Conservation (phyloP, 37 sponge, comb jelly and placozoan genomes). For the Aphrocallistes beatrix region DNA sequence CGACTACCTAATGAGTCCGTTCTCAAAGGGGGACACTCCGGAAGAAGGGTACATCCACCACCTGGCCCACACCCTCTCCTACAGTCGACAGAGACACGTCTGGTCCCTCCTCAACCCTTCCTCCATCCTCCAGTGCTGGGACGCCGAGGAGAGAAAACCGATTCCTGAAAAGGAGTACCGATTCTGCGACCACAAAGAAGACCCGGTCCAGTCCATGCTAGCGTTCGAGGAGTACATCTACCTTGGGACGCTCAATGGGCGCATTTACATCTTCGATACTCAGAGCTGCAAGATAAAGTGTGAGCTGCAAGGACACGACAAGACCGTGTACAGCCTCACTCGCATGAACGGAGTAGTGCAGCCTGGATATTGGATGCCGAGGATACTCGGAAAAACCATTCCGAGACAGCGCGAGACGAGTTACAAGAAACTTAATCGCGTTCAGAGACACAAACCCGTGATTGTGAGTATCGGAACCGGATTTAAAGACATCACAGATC, state of each 20-base stretch:
- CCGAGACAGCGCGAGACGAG: neutral
- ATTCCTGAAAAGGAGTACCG: neutral
- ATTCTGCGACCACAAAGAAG: conserved; percentile 1
- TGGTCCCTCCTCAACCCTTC: conserved; percentile 40
- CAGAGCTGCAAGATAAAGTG: neutral
- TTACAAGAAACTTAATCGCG: neutral
- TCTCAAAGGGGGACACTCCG: neutral
- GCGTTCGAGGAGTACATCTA: neutral
- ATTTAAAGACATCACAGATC: neutral
- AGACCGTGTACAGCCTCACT: neutral
- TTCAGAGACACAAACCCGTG: neutral
- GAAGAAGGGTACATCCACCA: conserved; percentile 7
- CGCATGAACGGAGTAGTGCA: conserved; percentile 7
- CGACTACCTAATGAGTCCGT: neutral
- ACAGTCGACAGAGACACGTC: neutral
- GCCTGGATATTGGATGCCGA: neutral
- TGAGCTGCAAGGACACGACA: conserved; percentile 13
- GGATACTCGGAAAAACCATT: neutral
- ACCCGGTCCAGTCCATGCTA: neutral
- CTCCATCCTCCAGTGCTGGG: conserved; percentile 43
- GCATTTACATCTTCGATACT: neutral
- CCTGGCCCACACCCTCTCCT: conserved; percentile 8
- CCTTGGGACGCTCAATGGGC: neutral
- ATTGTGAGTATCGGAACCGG: neutral
- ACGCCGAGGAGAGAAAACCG: conserved; percentile 17